A percentile compares a stretch with the other conserved stretches of the same genome.
phyloP scores from a whole-genome alignment of 1,140 invertebrate species.

The Gonioctena quinquepunctata region DNA sequence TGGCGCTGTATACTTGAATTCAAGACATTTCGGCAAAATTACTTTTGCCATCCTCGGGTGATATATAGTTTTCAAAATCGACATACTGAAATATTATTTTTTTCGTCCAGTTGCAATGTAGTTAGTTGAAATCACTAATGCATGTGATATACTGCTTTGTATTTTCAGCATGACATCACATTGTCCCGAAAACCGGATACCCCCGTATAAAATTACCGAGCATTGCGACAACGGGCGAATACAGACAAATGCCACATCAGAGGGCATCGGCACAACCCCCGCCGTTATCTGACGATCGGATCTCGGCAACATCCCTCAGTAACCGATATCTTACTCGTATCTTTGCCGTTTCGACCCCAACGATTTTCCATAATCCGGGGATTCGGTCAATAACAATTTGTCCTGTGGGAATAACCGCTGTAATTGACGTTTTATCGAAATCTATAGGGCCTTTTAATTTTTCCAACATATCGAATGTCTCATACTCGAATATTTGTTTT shows the following conservation, averaged over 20 bases:
- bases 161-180: background rate
- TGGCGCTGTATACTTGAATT: too few relatives aligned
- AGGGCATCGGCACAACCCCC: constrained; percentile 13
- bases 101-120: too few relatives aligned
- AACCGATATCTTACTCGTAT: constrained; percentile 33
- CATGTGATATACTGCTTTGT: too few relatives aligned
- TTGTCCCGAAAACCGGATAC: background rate
- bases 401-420: constrained; percentile 38
- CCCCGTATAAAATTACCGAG: background rate
- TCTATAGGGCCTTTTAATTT: constrained; percentile 17
- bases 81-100: too few relatives aligned
- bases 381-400: constrained; percentile 50
- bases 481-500: constrained; percentile 18
- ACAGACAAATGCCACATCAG: background rate
- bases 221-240: background rate
- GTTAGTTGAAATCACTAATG: too few relatives aligned
- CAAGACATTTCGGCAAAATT: too few relatives aligned
- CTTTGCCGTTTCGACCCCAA: constrained; percentile 30
- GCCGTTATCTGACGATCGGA: constrained; percentile 34
- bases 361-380: constrained; percentile 49
- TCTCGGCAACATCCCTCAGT: constrained; percentile 27
- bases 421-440: constrained; percentile 40
- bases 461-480: constrained; percentile 12
- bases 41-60: too few relatives aligned
- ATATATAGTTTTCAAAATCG: too few relatives aligned